Evolutionary conservation across 2,113 vertebrate species (phyloP).

Genomic region (Daphoenositta chrysoptera): DNA sequence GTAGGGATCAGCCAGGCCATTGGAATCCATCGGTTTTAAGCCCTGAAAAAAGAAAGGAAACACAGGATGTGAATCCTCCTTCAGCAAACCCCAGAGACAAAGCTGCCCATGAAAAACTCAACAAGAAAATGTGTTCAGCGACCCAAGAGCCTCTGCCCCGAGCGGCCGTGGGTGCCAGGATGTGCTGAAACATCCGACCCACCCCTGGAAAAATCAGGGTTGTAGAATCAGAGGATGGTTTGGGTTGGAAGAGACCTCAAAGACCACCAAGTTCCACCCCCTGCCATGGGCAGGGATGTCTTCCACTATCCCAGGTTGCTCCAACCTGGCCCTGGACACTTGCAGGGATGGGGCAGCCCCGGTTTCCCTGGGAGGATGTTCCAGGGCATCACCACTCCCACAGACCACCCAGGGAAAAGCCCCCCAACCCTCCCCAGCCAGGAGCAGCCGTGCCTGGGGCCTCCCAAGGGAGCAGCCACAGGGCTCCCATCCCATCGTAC

Average conservation of each 20-base stretch:
- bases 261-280: not conserved
- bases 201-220: not conserved
- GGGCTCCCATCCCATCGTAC: not conserved
- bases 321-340: not conserved
- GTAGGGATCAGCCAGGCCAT: slow-evolving; percentile 92
- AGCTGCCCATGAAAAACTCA: accelerated
- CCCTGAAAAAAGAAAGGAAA: slow-evolving; percentile 72
- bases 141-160: not conserved
- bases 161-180: accelerated
- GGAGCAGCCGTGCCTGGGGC: not conserved
- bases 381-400: not conserved
- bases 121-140: accelerated
- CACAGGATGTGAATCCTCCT: accelerated
- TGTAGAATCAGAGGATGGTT: not conserved
- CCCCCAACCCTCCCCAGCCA: not conserved
- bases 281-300: not conserved
- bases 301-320: not conserved
- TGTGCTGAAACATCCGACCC: not conserved
- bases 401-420: not conserved
- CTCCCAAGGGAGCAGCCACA: not conserved
- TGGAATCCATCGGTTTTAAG: slow-evolving; percentile 96
- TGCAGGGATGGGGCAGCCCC: not conserved
- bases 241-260: not conserved
- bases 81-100: not conserved
- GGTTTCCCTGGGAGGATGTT: not conserved